phyloP scores from a whole-genome alignment of 2,797 vertebrate genomes.

The Vultur gryphus region DNA sequence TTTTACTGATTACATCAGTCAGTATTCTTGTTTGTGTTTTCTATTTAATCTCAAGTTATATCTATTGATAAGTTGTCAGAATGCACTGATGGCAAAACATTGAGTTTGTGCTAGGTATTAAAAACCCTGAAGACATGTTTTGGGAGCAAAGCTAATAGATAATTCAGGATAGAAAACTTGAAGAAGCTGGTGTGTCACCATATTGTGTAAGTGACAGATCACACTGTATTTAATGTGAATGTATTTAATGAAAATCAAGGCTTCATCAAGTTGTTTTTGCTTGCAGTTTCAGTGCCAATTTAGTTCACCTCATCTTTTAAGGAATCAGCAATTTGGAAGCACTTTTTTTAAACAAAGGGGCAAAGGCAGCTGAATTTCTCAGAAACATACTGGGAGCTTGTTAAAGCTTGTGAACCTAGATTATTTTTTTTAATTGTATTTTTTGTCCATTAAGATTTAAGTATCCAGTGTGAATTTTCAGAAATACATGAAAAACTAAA shows the following conservation, averaged over 20 bases:
- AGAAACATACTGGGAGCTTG: background rate
- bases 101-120: background rate
- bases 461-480: background rate
- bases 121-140: background rate
- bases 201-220: background rate
- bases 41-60: background rate
- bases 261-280: background rate
- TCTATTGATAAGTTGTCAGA: background rate
- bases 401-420: background rate
- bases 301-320: background rate
- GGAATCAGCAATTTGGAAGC: background rate
- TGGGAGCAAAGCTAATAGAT: background rate
- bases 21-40: background rate
- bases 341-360: background rate
- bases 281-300: background rate
- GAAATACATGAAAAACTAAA: background rate
- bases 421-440: background rate
- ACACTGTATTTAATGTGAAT: background rate
- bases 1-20: background rate
- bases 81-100: background rate
- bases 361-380: background rate
- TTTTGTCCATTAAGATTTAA: background rate
- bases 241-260: background rate
- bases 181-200: background rate
- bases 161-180: background rate